These are phyloP conservation scores for Chauna torquata DNA, from an alignment of 2,113 vertebrate species.

Conservation along the genomic window DNA sequence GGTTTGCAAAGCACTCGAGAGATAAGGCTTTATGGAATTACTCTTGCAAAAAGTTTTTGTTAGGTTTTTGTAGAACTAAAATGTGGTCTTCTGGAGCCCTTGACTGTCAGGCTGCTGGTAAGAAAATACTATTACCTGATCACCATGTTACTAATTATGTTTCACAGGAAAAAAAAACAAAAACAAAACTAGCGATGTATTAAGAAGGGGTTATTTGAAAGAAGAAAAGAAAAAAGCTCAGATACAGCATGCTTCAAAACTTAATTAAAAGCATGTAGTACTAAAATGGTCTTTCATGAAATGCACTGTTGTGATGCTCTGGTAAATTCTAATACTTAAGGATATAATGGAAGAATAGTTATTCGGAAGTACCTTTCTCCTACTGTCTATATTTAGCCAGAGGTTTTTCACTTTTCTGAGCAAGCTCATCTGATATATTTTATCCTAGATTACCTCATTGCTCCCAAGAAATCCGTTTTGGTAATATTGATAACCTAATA, in stretches of 20 bases:
- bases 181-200: background rate
- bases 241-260: background rate
- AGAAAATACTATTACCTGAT: background rate
- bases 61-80: background rate
- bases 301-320: background rate
- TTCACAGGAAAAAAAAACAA: background rate
- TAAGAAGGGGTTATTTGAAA: background rate
- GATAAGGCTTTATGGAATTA: background rate
- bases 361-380: background rate
- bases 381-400: background rate
- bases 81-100: background rate
- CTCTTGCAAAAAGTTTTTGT: background rate
- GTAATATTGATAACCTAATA: constrained; percentile 78
- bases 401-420: constrained; percentile 51
- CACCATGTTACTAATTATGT: background rate
- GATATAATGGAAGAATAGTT: background rate
- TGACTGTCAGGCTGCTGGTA: background rate
- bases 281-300: background rate
- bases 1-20: background rate
- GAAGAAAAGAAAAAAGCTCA: background rate
- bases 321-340: background rate
- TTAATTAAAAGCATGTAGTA: constrained; percentile 12
- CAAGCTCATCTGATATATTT: constrained; percentile 46
- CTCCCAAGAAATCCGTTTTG: constrained; percentile 66
- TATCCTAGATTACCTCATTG: constrained; percentile 62